Evolutionary conservation across 2,797 vertebrate genomes (phyloP).

Genomic region (Sandelia bainsii): DNA sequence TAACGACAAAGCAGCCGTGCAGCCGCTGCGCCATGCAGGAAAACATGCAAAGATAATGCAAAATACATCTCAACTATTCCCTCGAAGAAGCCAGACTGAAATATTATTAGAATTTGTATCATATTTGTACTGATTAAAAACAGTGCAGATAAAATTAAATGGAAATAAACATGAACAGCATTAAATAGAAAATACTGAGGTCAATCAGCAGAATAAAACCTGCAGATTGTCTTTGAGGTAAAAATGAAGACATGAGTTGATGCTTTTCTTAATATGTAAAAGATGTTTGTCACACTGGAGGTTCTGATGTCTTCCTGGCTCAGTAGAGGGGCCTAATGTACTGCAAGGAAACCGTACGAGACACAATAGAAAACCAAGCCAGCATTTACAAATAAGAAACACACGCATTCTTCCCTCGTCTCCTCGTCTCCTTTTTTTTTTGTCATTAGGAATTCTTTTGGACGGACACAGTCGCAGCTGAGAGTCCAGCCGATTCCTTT

Average conservation of each 20-base stretch:
- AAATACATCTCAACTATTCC: slow-evolving; percentile 10
- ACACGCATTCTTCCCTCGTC: slow-evolving; percentile 41
- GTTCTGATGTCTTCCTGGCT: background rate
- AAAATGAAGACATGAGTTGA: background rate
- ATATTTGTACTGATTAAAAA: background rate
- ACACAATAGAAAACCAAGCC: slow-evolving; percentile 28
- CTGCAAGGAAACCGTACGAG: slow-evolving; percentile 24
- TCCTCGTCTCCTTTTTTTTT: slow-evolving; percentile 28
- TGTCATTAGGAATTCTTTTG: slow-evolving; percentile 57
- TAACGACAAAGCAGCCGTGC: slow-evolving; percentile 35
- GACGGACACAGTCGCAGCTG: slow-evolving; percentile 38
- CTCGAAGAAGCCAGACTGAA: background rate
- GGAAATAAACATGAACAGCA: background rate
- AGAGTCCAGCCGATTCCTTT: slow-evolving; percentile 48
- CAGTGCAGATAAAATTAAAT: background rate
- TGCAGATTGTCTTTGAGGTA: background rate
- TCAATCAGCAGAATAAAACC: background rate
- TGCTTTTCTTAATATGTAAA: background rate
- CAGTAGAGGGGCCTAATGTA: slow-evolving; percentile 14
- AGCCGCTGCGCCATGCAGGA: slow-evolving; percentile 24
- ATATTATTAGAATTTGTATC: slow-evolving; percentile 6
- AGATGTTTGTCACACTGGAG: background rate
- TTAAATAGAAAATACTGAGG: slow-evolving; percentile 1
- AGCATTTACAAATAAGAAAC: slow-evolving; percentile 64
- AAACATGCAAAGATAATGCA: slow-evolving; percentile 20